Base-by-base conservation (phyloP, 2,888 invertebrate genomes). In the Dicycla oo region DNA sequence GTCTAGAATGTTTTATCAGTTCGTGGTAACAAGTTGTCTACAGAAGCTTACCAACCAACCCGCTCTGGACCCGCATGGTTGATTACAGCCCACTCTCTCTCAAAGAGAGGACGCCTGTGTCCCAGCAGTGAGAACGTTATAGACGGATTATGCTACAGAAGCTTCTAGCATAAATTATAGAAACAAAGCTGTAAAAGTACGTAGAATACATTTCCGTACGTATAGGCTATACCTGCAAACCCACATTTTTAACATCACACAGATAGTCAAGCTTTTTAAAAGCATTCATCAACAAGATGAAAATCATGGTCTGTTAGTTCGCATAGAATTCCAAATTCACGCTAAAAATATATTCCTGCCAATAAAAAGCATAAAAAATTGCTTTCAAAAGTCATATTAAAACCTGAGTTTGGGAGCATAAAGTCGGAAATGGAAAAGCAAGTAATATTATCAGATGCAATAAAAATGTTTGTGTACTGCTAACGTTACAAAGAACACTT, bases 251-350 rank as follows among this genome's bases (percentile, higher is more conserved):
- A 40, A 54, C 26, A 70, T 71, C 61, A 72, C 62, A 70, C 54
- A 71, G 57, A 72, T 67, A 74, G 70, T 58, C 60, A 70, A 71
- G 54, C 62, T 71, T 74, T 79, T 82, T 69, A 76, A 80, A 81
- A 86, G 86, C 83, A 84, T 86, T 89, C 91, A 91, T 91, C 88
- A 91, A 85, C 82, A 71, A 82, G 86, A 89, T 90, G 89, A 87
- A 88, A 82, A 83, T 80, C 86, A 89, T 85, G 89, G 89, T 88
- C 88, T 88, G 89, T 81, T 88, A 83, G 85, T 74, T 84, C 80
- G 82, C 82, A 89, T 87, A 88, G 87, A 87, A 84, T 84, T 70
- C 75, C 86, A 83, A 85, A 86, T 88, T 87, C 82, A 82, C 80
- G 84, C 78, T 83, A 82, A 83, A 79, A 82, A 88, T 85, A 80